Base-by-base conservation (phyloP, 30 jellyfish, hydroid and myxozoan species). In the Cassiopea andromeda region DNA sequence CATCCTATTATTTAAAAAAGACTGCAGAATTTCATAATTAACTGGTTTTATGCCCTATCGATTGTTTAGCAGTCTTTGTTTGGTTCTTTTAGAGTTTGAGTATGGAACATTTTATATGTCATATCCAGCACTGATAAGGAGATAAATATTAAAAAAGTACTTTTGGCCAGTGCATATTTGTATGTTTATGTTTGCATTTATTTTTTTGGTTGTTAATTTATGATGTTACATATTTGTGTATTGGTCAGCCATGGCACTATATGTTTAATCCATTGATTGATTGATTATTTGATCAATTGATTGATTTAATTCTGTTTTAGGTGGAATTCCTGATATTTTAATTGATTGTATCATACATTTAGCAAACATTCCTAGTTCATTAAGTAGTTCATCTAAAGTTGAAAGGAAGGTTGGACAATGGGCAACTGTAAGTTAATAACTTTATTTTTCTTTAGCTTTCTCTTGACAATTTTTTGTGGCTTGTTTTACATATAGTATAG, bases 341-440 rank as follows among this genome's bases (percentile, higher is more conserved):
- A 14, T 76, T 2, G 94, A 75, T 43, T 75, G 94, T 14, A 77
- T 87, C 12, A 6, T 76, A n/a, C 60, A 46, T 49, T 69, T 87
- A 43, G 75, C 94, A 44, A 78, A 78, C 38, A 77, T 87, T 1
- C 88, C 89, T 44, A 50, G 75, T 14, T 75, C 94, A 9, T 47
- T 75, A n/a, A 66, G 69, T 67, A 49, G 67, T 48, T 17, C 94
- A 27, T 48, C 84, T 0, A 87, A 75, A 1, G 44, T 75, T 19
- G 82, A 75, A 57, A 76, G 72, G 54, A 87, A 76, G 76, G 88
- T 77, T 67, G 68, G 70, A 8, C 82, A 76, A 46, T 85, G 87
- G 93, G 93, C 93, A 14, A 82, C 87, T 15, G 93, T 85, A 46
- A 75, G 93, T 73, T 1, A 46, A 17, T 54, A 5, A 2, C 73